Base-by-base conservation (phyloP, 2,797 vertebrate species). In the Aotus griseimembra region DNA sequence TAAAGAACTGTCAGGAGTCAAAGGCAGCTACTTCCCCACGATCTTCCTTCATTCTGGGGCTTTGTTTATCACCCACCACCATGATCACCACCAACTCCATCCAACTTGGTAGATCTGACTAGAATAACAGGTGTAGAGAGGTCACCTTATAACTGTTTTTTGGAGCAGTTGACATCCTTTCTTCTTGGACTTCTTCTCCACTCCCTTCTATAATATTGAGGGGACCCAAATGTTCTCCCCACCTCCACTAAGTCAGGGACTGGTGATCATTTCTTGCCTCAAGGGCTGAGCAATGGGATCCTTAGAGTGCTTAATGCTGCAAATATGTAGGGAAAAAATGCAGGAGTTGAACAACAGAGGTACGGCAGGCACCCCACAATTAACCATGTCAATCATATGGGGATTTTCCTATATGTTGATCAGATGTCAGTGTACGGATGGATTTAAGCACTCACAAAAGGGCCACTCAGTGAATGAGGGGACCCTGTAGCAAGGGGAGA, bases 341-440 rank as follows among this genome's bases (percentile, higher is more conserved):
- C 41, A 61, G 7, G 30, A 4, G 9, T 30, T 72, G 22, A 50
- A 26, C 52, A 50, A 50, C 9, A 76, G 70, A 86, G 10, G 22
- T 12, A 81, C 61, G n/a, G 64, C 2, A 30, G 46, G 20, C 26
- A 58, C 15, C 22, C 39, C 55, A 79, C 11, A 24, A 5, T 72
- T 82, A 5, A 26, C 55, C 9, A 13, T 14, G 19, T n/a, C 22
- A 81, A 92, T 50, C 30, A 83, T 48, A 22, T 0, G 22, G 7
- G 10, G 26, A 24, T 3, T 41, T 67, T 67, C 26, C 28, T 39
- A 24, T 28, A 33, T 7, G 64, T 41, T 2, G 1, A 52, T 26
- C 57, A 92, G 72, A 58, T 95, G 61, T 9, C 84, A 88, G 10
- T 72, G 76, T 44, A 77, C 22, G 48, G 76, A 77, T 13, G 14